A percentile compares a stretch with the other conserved stretches of the same genome.
Conservation (phyloP, 2,888 invertebrate genomes). For the Drosophila setosimentum region DNA sequence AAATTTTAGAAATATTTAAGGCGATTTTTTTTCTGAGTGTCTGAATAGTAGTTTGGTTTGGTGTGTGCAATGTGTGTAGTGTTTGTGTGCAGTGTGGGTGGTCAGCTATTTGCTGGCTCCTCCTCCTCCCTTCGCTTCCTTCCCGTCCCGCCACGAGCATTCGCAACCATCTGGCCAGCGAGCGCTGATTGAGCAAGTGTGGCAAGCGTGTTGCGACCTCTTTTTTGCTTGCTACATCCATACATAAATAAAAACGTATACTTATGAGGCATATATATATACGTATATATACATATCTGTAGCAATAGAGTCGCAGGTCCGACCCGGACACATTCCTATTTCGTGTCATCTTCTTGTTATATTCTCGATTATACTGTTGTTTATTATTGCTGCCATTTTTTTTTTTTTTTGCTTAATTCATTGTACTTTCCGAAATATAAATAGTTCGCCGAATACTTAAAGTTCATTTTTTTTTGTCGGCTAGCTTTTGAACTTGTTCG, state of each 20-base stretch:
- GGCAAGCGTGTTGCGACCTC: slow-evolving; percentile 36
- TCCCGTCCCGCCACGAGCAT: not conserved
- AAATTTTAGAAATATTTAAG: not conserved
- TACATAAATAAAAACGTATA: not conserved
- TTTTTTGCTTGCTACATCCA: slow-evolving; percentile 31
- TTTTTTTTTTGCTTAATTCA: slow-evolving; percentile 14
- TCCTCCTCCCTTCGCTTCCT: not conserved
- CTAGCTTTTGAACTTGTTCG: slow-evolving; percentile 21
- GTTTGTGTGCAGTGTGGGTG: slow-evolving; percentile 30
- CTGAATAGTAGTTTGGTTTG: not conserved
- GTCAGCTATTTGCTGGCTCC: slow-evolving; percentile 14
- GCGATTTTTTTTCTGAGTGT: not conserved
- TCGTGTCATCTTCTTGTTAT: slow-evolving; percentile 27
- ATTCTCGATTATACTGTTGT: slow-evolving; percentile 9
- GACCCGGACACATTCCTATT: slow-evolving; percentile 24
- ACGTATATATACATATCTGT: not conserved
- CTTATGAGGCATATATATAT: not conserved
- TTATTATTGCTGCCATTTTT: slow-evolving; percentile 22
- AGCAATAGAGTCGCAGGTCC: not conserved
- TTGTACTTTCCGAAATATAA: slow-evolving; percentile 19
- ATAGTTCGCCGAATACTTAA: slow-evolving; percentile 24
- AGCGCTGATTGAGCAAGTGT: slow-evolving; percentile 51
- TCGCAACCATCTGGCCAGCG: slow-evolving; percentile 38
- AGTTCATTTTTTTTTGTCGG: slow-evolving; percentile 52
- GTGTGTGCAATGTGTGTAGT: not conserved